phyloP scores from a whole-genome alignment of 2,113 vertebrate genomes.

The Anguilla japonica region DNA sequence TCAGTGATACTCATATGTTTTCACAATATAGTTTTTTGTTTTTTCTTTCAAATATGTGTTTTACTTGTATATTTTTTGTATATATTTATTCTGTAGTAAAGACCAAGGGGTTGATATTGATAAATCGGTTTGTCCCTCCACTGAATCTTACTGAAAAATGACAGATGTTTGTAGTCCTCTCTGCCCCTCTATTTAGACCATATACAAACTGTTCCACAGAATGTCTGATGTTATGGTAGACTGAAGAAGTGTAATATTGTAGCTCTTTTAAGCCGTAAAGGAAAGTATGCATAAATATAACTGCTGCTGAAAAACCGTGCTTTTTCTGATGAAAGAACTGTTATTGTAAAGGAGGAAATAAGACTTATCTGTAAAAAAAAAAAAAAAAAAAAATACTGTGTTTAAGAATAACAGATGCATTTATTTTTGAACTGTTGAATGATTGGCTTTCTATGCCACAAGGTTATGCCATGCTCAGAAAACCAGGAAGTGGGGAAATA shows the following conservation, averaged over 20 bases:
- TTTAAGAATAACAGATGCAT: neutral
- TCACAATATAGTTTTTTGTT: neutral
- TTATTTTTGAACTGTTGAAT: constrained; percentile 1
- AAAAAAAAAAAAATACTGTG: neutral
- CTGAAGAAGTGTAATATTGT: neutral
- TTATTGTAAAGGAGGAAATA: neutral
- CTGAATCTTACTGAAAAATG: neutral
- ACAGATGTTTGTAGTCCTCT: neutral
- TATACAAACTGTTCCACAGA: neutral
- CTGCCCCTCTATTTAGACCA: neutral
- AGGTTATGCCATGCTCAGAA: neutral
- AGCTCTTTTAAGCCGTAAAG: neutral
- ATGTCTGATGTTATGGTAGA: neutral
- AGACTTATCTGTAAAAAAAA: neutral
- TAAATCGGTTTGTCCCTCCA: neutral
- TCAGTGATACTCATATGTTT: neutral
- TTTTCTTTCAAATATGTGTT: neutral
- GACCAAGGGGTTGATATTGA: neutral
- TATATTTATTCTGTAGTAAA: neutral
- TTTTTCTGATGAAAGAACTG: neutral
- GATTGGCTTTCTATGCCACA: neutral
- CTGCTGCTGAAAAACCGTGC: neutral
- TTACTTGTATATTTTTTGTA: neutral
- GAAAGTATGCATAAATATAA: neutral
- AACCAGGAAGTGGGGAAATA: neutral